Percentiles rank a stretch among this genome's conserved stretches.
phyloP scores from a whole-genome alignment of 2,113 vertebrate genomes.

The Notothenia coriiceps region DNA sequence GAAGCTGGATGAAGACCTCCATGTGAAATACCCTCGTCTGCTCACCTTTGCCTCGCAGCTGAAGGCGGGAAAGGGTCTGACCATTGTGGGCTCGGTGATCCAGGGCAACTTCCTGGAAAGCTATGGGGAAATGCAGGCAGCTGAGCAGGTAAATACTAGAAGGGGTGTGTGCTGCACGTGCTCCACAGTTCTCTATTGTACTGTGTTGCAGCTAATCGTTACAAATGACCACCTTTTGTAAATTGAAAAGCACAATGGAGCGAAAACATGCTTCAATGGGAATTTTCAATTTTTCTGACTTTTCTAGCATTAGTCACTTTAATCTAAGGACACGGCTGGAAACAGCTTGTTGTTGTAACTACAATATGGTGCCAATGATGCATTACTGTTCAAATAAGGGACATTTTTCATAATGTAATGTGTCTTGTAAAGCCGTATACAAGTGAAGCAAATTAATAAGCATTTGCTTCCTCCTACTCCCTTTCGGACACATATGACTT shows the following conservation, averaged over 20 bases:
- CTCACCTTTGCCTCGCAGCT: conserved; percentile 98
- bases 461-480: too few species aligned
- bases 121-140: conserved; percentile 95
- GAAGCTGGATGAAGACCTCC: conserved; percentile 97
- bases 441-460: not conserved
- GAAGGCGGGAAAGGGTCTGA: conserved; percentile 97
- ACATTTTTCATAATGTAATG: conserved; percentile 10
- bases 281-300: conserved; percentile 9
- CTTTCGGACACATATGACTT: too few species aligned
- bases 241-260: conserved; percentile 28
- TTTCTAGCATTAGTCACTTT: conserved; percentile 29
- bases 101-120: conserved; percentile 97
- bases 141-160: conserved; percentile 89
- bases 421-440: conserved; percentile 2
- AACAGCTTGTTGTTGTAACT: conserved; percentile 19
- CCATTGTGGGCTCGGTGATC: conserved; percentile 95
- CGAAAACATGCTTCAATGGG: not conserved
- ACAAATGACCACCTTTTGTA: conserved; percentile 32
- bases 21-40: conserved; percentile 96
- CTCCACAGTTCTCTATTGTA: conserved; percentile 14
- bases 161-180: not conserved
- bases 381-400: conserved; percentile 31
- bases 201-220: conserved; percentile 12
- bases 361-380: conserved; percentile 24
- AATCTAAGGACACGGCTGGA: conserved; percentile 24